These are phyloP conservation scores for Dipodomys ordii DNA, from an alignment of 2,113 vertebrate species.

Conservation along the genomic window DNA sequence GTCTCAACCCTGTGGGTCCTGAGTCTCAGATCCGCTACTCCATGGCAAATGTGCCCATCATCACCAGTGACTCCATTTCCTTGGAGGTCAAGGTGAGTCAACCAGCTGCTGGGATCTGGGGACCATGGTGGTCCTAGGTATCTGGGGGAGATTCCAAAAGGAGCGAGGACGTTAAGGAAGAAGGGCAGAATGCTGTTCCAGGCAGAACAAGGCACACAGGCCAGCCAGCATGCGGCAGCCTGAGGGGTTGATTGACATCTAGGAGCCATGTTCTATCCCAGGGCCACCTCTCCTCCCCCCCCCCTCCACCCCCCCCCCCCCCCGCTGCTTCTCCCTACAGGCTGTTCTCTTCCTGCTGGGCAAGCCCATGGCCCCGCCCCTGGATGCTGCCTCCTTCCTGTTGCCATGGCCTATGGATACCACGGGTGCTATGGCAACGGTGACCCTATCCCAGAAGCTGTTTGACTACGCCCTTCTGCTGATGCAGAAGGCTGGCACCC, in stretches of 20 bases:
- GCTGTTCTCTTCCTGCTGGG: slow-evolving; percentile 75
- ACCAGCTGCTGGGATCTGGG: not conserved
- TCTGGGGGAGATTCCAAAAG: not conserved
- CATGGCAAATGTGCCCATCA: slow-evolving; percentile 2
- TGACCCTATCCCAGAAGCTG: slow-evolving; percentile 78
- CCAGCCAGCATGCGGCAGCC: too few species aligned
- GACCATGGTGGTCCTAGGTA: not conserved
- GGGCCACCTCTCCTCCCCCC: not conserved
- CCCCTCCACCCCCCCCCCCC: too few species aligned
- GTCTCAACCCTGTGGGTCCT: slow-evolving; percentile 70
- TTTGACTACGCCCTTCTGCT: slow-evolving; percentile 68
- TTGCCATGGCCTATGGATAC: slow-evolving; percentile 30
- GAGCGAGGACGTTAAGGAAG: not conserved
- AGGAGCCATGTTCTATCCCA: not conserved
- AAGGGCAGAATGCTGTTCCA: not conserved
- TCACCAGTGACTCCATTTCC: slow-evolving; percentile 78
- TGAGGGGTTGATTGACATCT: not conserved
- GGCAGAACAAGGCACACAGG: not conserved
- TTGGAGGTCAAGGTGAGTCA: slow-evolving; percentile 76
- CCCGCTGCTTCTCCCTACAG: not conserved
- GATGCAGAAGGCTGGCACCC: slow-evolving; percentile 75
- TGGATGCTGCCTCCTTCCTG: not conserved
- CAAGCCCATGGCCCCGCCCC: slow-evolving; percentile 66
- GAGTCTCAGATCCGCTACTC: slow-evolving; percentile 79
- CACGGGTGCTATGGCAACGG: slow-evolving; percentile 48